Evolutionary conservation across 2,113 vertebrate species (phyloP), one percentile per base, ranked within the genome.

Genomic region (Paratilapia polleni): DNA sequence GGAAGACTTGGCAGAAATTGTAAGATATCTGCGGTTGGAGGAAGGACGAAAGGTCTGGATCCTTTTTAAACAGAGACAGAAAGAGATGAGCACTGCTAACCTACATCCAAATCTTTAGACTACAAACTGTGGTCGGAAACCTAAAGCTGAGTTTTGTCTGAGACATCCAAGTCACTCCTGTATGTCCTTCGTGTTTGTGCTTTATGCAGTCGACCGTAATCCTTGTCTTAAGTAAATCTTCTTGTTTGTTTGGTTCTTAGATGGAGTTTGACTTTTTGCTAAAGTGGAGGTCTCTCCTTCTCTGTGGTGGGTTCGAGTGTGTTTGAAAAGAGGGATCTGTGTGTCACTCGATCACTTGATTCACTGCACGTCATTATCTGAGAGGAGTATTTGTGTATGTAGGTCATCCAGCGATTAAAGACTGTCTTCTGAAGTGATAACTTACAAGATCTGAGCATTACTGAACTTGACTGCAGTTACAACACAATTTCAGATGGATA

Each of bases 1-100:
- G 64, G 77, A 84, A 83, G 64, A 89, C 80, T 91, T 92, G 90
- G 86, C 82, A 90, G 82, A 86, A 83, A 36, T 10, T 26, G 68
- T 4, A 41, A 54, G 83, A 91, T 86, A 87, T 89, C 77, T 92
- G 89, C 36, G 87, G 90, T 78, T 80, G 31, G 81, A 88, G 24
- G 62, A 81, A 77, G 82, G 86, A 89, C 57, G 10, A 83, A 77
- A 77, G 81, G 59, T 85, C 81, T 81, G 78, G 70, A 62, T 80
- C 36, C 10, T 76, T 89, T 88, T 83, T 74, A 82, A 88, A 85
- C 15, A 11, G 52, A 80, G 78, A 87, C 36, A 57, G 61, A 81
- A 43, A 57, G 78, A 70, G 38, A 88, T 76, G 82, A 63, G 73
- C 4, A 7, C 20, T 2, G 31, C 38, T 73, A 77, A 85, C 79